Conservation (phyloP, 2,888 invertebrate species). For the Temnothorax ravouxi region DNA sequence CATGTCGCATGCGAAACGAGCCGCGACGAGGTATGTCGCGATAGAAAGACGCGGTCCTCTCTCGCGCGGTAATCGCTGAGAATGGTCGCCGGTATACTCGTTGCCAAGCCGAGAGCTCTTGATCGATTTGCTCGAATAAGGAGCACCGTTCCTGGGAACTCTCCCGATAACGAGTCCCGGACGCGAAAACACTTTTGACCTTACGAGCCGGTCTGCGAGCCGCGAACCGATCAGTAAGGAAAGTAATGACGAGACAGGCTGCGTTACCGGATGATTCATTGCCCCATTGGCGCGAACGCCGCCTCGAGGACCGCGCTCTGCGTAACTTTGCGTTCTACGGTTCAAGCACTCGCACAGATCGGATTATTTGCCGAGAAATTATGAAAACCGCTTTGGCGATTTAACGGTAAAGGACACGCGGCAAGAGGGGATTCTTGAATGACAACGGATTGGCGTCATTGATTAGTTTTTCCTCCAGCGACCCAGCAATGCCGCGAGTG, state of each 20-base stretch:
- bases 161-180: conserved; percentile 26
- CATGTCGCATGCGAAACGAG: conserved; percentile 57
- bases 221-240: conserved; percentile 65
- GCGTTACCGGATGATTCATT: conserved; percentile 77
- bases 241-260: conserved; percentile 76
- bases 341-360: conserved; percentile 57
- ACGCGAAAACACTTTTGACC: conserved; percentile 65
- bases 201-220: conserved; percentile 64
- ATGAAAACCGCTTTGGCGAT: conserved; percentile 67
- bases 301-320: conserved; percentile 42
- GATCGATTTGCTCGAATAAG: conserved; percentile 29
- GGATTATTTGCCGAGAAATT: conserved; percentile 68
- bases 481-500: conserved; percentile 14
- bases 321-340: conserved; percentile 22
- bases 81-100: conserved; percentile 8
- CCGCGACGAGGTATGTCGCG: conserved; percentile 50
- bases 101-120: conserved; percentile 12
- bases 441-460: conserved; percentile 22
- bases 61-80: conserved; percentile 3
- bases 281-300: conserved; percentile 63
- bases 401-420: conserved; percentile 69
- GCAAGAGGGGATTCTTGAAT: conserved; percentile 28
- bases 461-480: conserved; percentile 12
- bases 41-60: conserved; percentile 29
- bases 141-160: conserved; percentile 31